Evolutionary conservation across 2,888 invertebrate genomes (phyloP), one percentile per base, ranked within the genome.

Genomic region (Drosophila peninsularis): DNA sequence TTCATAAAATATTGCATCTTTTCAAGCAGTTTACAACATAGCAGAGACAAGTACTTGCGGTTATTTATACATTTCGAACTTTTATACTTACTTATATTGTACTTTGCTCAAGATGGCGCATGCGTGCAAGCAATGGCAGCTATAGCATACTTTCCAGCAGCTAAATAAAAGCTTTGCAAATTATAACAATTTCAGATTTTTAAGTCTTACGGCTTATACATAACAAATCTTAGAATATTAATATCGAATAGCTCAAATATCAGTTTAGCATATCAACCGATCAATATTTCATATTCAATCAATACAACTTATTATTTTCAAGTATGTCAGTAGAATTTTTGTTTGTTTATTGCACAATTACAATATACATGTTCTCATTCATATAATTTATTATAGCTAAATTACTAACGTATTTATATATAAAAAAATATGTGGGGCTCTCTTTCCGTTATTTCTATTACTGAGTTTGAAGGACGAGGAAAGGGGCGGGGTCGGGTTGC

Each of bases 291-390:
- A 13, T 17, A 13, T 47, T 0, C 6, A 11, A 36, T 24, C 11
- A 37, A 27, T 37, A 37, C 3, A 37, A 5, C 17, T 1, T 0
- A 14, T 36, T 39, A 5, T 24, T 21, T 82, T 78, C 62, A 71
- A 66, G 76, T 75, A 73, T 81, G 76, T 77, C 77, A 75, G 74
- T 78, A 76, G 64, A 61, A 60, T 80, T 85, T 87, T 88, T 24
- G n/a, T 89, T 89, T 87, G 89, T 88, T 90, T 90, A 88, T 90
- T 90, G 90, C 89, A 90, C 89, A 88, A 78, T 80, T 90, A 90
- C 90, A 90, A 90, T 90, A 88, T 90, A 89, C 84, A 89, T 78
- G 78, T 77, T 82, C 80, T 88, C 75, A 80, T 81, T 89, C 82
- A 79, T 87, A 84, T 84, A 84, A 84, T 89, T 84, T 84, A 89